These are phyloP conservation scores for Chelonus insularis DNA, from an alignment of 1,140 invertebrate species.

Conservation along the genomic window DNA sequence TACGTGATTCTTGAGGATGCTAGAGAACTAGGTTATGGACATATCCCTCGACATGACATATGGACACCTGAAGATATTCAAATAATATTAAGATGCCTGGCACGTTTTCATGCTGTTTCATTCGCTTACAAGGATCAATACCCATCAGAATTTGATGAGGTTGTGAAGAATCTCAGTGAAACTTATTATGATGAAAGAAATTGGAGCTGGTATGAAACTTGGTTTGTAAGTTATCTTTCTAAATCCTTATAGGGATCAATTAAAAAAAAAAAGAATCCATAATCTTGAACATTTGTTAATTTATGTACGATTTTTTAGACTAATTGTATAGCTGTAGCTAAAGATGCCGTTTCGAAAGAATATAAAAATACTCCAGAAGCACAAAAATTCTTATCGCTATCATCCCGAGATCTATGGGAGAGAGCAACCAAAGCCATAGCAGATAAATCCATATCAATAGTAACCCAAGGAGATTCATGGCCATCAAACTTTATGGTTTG, in stretches of 20 bases:
- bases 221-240: conserved; percentile 56
- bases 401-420: conserved; percentile 38
- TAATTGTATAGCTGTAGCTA: too few relatives aligned
- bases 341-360: too few relatives aligned
- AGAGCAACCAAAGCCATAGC: too few relatives aligned
- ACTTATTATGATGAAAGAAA: conserved; percentile 64
- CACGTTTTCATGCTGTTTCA: conserved; percentile 70
- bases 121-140: conserved; percentile 70
- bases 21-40: conserved; percentile 58
- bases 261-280: too few relatives aligned
- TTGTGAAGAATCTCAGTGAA: conserved; percentile 54
- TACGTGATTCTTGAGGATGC: conserved; percentile 70
- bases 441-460: conserved; percentile 63
- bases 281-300: too few relatives aligned
- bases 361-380: conserved; percentile 63
- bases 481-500: conserved; percentile 71
- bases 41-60: conserved; percentile 58
- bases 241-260: too few relatives aligned
- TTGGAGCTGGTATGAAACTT: conserved; percentile 67
- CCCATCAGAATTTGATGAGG: conserved; percentile 61
- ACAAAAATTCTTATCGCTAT: conserved; percentile 57
- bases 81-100: conserved; percentile 64
- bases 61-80: conserved; percentile 60
- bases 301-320: too few relatives aligned
- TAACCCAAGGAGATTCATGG: conserved; percentile 75